phyloP scores from a whole-genome alignment of 2,888 invertebrate genomes.

The Aspidiotus destructor region DNA sequence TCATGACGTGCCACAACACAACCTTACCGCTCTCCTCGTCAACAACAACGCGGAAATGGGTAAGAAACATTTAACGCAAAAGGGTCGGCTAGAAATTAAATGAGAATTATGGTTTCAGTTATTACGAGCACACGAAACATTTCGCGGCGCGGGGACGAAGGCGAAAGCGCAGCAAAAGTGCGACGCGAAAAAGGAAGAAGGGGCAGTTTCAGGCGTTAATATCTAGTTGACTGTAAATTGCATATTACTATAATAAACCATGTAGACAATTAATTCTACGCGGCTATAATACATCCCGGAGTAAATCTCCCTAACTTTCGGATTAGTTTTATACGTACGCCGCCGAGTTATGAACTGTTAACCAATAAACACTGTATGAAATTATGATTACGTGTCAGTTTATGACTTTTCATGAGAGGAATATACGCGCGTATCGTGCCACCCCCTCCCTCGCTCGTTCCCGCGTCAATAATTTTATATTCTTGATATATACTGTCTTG shows the following conservation, averaged over 20 bases:
- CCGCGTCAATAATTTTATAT: too few species aligned
- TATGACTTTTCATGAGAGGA: conserved; percentile 22
- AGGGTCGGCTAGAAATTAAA: conserved; percentile 25
- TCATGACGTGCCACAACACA: background rate
- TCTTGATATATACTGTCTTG: too few species aligned
- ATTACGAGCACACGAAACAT: conserved; percentile 6
- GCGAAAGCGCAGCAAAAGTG: conserved; percentile 16
- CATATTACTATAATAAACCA: conserved; percentile 29
- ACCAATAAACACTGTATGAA: conserved; percentile 30
- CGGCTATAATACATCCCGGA: conserved; percentile 16
- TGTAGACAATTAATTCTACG: conserved; percentile 31
- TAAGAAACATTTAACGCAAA: conserved; percentile 21
- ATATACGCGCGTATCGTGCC: conserved; percentile 2
- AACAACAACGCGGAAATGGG: too few species aligned
- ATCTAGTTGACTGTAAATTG: conserved; percentile 33
- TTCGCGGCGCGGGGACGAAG: conserved; percentile 17
- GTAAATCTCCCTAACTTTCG: conserved; percentile 28
- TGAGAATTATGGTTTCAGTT: conserved; percentile 3
- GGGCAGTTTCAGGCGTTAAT: conserved; percentile 26
- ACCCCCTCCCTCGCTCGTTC: too few species aligned
- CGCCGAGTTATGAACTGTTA: conserved; percentile 27
- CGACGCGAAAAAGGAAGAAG: conserved; percentile 22
- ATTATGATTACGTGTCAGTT: conserved; percentile 32
- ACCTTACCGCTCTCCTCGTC: too few species aligned
- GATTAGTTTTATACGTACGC: conserved; percentile 24